A percentile compares a stretch with the other conserved stretches of the same genome.
These are phyloP conservation scores for Cyphomyrmex costatus DNA, from an alignment of 1,140 invertebrate species.

Conservation along the genomic window DNA sequence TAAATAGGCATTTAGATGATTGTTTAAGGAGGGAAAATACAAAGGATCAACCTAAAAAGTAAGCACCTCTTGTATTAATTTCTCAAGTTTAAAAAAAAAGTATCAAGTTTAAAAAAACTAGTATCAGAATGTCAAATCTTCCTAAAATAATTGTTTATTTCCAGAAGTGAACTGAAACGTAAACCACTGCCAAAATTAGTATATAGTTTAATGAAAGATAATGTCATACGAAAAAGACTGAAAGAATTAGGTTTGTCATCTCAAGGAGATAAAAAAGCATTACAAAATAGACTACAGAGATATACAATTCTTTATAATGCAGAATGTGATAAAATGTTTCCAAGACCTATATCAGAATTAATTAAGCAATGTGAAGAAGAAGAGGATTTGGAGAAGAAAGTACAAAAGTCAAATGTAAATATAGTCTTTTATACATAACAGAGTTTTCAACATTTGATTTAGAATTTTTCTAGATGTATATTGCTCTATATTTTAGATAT, in stretches of 20 bases:
- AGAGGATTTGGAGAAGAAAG: conserved; percentile 83
- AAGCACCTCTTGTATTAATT: conserved; percentile 55
- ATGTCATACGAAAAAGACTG: conserved; percentile 86
- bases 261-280: conserved; percentile 85
- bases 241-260: conserved; percentile 86
- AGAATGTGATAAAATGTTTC: conserved; percentile 86
- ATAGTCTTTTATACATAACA: conserved; percentile 5
- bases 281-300: conserved; percentile 85
- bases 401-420: conserved; percentile 70
- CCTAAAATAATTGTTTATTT: conserved; percentile 37
- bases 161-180: conserved; percentile 74
- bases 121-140: background rate
- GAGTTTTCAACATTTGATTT: background rate
- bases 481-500: too few relatives aligned
- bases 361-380: conserved; percentile 85
- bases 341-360: conserved; percentile 84
- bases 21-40: conserved; percentile 84
- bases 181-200: conserved; percentile 88
- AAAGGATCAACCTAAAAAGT: conserved; percentile 65
- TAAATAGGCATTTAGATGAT: conserved; percentile 88
- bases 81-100: conserved; percentile 24
- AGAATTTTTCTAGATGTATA: conserved; percentile 5
- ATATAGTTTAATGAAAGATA: conserved; percentile 87
- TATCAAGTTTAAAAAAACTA: background rate
- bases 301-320: conserved; percentile 86